phyloP scores from a whole-genome alignment of 2,797 vertebrate species.

The Tachyglossus aculeatus region DNA sequence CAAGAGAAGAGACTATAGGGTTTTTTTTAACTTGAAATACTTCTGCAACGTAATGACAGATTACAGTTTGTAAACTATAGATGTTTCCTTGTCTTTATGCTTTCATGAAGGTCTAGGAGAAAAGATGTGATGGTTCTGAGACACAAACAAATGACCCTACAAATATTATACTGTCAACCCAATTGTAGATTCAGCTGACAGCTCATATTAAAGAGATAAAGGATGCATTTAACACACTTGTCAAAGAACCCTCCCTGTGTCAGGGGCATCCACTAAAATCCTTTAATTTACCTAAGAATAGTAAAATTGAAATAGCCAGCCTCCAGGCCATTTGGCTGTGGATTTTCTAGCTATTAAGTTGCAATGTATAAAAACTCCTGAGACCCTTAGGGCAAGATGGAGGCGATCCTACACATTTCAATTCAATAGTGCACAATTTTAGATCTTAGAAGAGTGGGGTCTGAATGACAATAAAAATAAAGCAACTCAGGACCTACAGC shows the following conservation, averaged over 20 bases:
- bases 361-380: not conserved
- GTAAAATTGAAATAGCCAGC: not conserved
- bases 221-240: slow-evolving; percentile 25
- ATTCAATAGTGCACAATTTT: not conserved
- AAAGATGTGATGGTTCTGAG: not conserved
- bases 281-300: slow-evolving; percentile 1
- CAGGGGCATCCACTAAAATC: not conserved
- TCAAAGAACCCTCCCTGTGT: not conserved
- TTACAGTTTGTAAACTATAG: slow-evolving; percentile 32
- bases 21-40: slow-evolving; percentile 32
- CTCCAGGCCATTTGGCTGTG: not conserved
- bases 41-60: slow-evolving; percentile 37
- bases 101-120: slow-evolving; percentile 22
- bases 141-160: slow-evolving; percentile 17
- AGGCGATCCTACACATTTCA: not conserved
- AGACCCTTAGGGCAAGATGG: not conserved
- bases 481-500: too few species aligned
- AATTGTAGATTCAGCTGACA: slow-evolving; percentile 10
- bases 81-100: slow-evolving; percentile 12
- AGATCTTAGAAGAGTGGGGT: too few species aligned
- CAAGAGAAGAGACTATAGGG: slow-evolving; percentile 39
- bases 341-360: not conserved
- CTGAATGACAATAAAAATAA: too few species aligned
- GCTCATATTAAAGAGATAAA: slow-evolving; percentile 8
- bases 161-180: slow-evolving; percentile 25